phyloP scores from a whole-genome alignment of 2,113 vertebrate species.

The Pelusios castaneus region DNA sequence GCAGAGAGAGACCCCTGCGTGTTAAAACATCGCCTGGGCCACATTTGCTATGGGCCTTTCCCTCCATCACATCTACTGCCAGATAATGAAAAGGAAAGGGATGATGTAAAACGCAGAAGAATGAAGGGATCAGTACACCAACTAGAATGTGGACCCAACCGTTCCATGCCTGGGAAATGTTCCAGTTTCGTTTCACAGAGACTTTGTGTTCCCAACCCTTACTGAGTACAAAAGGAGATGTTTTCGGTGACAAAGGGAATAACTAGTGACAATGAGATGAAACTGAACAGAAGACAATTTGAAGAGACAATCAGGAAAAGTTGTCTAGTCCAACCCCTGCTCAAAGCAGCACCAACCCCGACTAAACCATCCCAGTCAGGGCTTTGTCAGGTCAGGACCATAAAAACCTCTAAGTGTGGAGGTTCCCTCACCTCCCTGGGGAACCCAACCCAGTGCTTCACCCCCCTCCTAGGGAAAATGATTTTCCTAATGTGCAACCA shows the following conservation, averaged over 20 bases:
- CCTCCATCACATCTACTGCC: neutral
- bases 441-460: too few relatives aligned
- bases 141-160: neutral
- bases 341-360: too few relatives aligned
- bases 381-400: too few relatives aligned
- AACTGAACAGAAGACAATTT: neutral
- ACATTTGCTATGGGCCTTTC: neutral
- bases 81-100: neutral
- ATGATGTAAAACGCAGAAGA: neutral
- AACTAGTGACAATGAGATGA: neutral
- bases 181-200: too few relatives aligned
- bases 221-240: neutral
- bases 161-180: neutral
- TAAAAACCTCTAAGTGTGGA: too few relatives aligned
- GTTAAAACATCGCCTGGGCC: neutral
- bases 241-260: neutral
- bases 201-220: neutral
- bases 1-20: neutral
- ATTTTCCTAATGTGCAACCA: too few relatives aligned
- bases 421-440: too few relatives aligned
- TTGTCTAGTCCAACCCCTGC: too few relatives aligned
- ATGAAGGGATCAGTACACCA: neutral
- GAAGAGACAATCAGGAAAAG: neutral
- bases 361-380: too few relatives aligned
- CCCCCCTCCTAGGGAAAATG: too few relatives aligned